Evolutionary conservation across 2,113 vertebrate species (phyloP).

Genomic region (Boulengeromyrus knoepffleri): DNA sequence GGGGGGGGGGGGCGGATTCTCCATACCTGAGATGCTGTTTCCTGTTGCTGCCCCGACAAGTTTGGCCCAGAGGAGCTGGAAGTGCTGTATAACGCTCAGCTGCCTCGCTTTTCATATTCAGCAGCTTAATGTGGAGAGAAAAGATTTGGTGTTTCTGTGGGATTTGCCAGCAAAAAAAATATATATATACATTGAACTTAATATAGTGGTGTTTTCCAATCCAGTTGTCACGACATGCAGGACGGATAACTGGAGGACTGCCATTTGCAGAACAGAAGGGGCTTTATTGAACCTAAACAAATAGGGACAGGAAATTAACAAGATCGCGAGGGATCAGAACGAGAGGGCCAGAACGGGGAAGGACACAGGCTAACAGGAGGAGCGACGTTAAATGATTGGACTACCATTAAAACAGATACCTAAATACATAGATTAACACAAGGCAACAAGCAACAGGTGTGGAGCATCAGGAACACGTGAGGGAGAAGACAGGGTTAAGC

Average conservation of each 20-base stretch:
- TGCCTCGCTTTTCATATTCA: neutral
- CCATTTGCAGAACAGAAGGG: neutral
- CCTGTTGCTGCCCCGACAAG: neutral
- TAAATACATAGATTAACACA: neutral
- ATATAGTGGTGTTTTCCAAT: neutral
- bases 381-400: neutral
- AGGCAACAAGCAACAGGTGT: neutral
- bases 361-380: neutral
- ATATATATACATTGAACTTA: neutral
- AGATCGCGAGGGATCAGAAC: neutral
- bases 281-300: neutral
- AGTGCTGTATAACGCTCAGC: neutral
- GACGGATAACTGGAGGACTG: neutral
- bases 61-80: neutral
- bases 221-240: neutral
- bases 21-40: neutral
- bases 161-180: neutral
- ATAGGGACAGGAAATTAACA: neutral
- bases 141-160: neutral
- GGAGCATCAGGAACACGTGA: neutral
- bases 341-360: neutral
- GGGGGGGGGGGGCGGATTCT: neutral
- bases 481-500: neutral
- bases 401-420: neutral
- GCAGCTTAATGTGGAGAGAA: neutral